Evolutionary conservation across 2,113 vertebrate species (phyloP), one percentile per base, ranked within the genome.

Genomic region (Rhea americana): DNA sequence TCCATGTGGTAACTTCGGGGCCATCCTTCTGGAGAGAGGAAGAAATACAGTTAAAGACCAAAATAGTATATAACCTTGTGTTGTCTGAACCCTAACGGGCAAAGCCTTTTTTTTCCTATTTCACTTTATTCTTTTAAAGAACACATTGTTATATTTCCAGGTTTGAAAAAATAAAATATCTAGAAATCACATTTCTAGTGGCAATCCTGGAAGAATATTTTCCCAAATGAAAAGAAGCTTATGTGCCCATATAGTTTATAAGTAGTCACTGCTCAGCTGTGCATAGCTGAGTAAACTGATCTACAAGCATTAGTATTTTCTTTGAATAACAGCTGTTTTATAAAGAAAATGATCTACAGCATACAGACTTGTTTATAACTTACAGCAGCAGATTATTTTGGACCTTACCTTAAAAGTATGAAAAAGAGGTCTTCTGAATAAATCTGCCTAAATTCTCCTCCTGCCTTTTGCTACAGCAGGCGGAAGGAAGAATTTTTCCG

Each of bases 281-380:
- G 37, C 63, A 35, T 6, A 35, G 8, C 32, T 37, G 67, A 78
- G 43, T 9, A 61, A 47, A 26, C 48, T 62, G 22, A 20, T 1
- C n/a, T 9, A 4, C 47, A 45, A 63, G n/a, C 13, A 75, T 17
- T 2, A 11, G 10, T 41, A 45, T 14, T 66, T 50, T 20, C 50
- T 71, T 39, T 25, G 37, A 75, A 53, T 12, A 32, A 39, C 67
- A 76, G 30, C 45, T 35, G n/a, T 56, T 85, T 35, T 35, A 58
- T 6, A 62, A 77, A 62, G 32, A 50, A 45, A 68, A 5, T 13
- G 25, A 20, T n/a, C 83, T 39, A 13, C 19, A 86, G 59, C 45
- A 65, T 0, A 1, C 35, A 82, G 39, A 32, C 59, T 9, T 3
- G 12, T 30, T 39, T 59, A 59, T 0, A 1, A 37, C 16, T 82